Base-by-base conservation (phyloP, 2,113 vertebrate species). In the Bucco capensis region DNA sequence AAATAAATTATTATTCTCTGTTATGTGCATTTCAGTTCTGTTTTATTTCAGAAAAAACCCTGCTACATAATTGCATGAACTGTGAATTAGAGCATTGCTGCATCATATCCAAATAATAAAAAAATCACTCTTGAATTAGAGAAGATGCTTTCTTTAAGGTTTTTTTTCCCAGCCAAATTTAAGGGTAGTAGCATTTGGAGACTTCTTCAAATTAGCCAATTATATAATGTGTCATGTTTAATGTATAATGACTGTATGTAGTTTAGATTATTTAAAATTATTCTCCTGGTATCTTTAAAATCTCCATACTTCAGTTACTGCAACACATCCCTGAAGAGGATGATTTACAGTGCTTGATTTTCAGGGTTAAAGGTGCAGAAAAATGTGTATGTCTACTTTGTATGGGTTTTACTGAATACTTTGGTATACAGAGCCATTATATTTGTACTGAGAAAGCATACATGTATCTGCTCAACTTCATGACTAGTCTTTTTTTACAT, bases 111-210 rank as follows among this genome's bases (percentile, higher is more conserved):
- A 87, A 77, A 64, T 65, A 56, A 86, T 89, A 83, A 82, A 78
- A 85, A 88, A 89, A 90, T 76, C 27, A 71, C 27, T 92, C 89
- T 53, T 64, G 31, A 79, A 74, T 89, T 67, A 84, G 40, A 87
- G 38, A 88, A 62, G 86, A 50, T 47, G 5, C 3, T 74, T 58
- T 54, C 22, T 47, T 83, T 60, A 71, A 62, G 31, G 17, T n/a
- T 76, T 86, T 76, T 86, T 76, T 72, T 19, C 42, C 54, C 23
- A 42, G 35, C 10, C 46, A 78, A 9, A 83, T 62, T 62, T 83
- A 71, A 89, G 22, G 44, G 23, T 23, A 28, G 44, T 53, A 62
- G 42, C 61, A 80, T 80, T 60, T 65, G 23, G 40, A 46, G 38
- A 25, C 30, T 73, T 87, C 37, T 79, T 80, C 46, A 73, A 54